Percentiles rank a stretch among this genome's conserved stretches.
Conservation (phyloP, 1,140 invertebrate species). For the Brachionus manjavacas region DNA sequence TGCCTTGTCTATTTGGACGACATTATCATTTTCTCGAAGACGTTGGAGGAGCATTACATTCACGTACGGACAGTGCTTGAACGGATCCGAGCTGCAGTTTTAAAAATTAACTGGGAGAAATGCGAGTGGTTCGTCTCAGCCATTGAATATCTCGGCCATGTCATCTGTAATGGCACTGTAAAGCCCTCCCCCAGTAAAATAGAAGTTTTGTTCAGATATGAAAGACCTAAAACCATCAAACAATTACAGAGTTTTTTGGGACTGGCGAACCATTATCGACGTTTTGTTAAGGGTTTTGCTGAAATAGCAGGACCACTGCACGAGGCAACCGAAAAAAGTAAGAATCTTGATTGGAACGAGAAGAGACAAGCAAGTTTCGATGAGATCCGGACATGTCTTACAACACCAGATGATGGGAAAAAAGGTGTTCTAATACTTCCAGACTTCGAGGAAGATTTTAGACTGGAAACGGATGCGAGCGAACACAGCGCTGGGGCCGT, state of each 20-base stretch:
- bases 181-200: not conserved
- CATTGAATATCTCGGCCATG: not conserved
- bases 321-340: not conserved
- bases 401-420: no score
- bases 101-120: not conserved
- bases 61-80: not conserved
- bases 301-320: conserved; percentile 39
- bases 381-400: no score
- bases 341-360: not conserved
- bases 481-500: no score
- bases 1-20: not conserved
- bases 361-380: not conserved
- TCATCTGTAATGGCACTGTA: not conserved
- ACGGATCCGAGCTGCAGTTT: not conserved
- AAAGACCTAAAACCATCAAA: not conserved
- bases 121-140: not conserved
- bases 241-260: conserved; percentile 47
- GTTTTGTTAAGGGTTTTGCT: conserved; percentile 44
- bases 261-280: conserved; percentile 47
- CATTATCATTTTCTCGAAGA: not conserved
- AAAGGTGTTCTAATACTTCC: no score
- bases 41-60: not conserved
- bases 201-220: no score
- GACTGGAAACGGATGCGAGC: no score
- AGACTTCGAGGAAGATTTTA: no score